Conservation (phyloP, 2,797 vertebrate genomes). For the Xiphophorus birchmanni region DNA sequence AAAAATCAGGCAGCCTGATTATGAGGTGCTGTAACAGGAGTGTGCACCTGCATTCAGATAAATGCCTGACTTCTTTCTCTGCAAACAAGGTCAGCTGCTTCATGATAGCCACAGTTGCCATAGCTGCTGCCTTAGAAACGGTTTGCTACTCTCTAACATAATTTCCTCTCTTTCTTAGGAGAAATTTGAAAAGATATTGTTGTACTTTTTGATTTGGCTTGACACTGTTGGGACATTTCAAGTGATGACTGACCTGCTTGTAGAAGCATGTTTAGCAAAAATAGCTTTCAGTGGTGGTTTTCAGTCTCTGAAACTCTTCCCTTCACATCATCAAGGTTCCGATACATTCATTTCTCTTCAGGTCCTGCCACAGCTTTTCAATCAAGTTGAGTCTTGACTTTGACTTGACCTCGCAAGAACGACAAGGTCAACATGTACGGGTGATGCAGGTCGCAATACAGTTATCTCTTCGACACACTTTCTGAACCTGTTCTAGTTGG, state of each 20-base stretch:
- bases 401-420: background rate
- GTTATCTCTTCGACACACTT: background rate
- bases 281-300: background rate
- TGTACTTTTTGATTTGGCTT: background rate
- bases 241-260: background rate
- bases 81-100: constrained; percentile 50
- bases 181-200: background rate
- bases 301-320: background rate
- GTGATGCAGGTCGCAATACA: background rate
- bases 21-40: constrained; percentile 6
- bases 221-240: background rate
- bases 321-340: background rate
- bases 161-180: background rate
- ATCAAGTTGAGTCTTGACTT: background rate
- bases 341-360: background rate
- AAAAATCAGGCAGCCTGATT: constrained; percentile 12
- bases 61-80: constrained; percentile 45
- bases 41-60: constrained; percentile 46
- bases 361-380: background rate
- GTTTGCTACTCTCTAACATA: constrained; percentile 24
- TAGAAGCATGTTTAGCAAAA: background rate
- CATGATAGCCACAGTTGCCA: constrained; percentile 61
- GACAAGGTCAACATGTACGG: background rate
- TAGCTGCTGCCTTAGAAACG: constrained; percentile 56
- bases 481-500: background rate